Percentiles rank a stretch among this genome's conserved stretches.
Conservation (phyloP, 2,888 invertebrate genomes). For the Anodontia alba region DNA sequence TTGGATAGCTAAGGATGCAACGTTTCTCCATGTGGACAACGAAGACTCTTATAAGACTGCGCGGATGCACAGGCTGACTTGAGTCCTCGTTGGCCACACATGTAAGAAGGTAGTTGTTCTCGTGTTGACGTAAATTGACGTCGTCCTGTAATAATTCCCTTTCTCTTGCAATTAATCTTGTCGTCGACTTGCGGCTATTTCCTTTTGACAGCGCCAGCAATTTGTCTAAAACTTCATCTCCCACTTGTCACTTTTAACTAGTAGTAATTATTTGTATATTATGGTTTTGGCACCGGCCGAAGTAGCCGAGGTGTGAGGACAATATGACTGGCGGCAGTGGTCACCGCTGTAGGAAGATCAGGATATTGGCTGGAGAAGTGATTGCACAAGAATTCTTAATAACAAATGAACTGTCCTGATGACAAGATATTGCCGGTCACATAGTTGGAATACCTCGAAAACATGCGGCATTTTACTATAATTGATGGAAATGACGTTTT, state of each 20-base stretch:
- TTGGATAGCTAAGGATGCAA: too few species aligned
- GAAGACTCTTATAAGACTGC: too few species aligned
- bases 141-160: neutral
- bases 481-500: too few species aligned
- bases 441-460: neutral
- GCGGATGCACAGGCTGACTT: too few species aligned
- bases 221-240: neutral
- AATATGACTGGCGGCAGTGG: neutral
- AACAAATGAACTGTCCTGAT: neutral
- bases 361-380: slow-evolving; percentile 8
- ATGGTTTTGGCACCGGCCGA: slow-evolving; percentile 8
- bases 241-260: slow-evolving; percentile 5
- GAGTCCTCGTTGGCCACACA: too few species aligned
- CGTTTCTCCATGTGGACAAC: too few species aligned
- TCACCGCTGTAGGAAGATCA: neutral
- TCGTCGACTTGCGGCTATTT: neutral
- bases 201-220: neutral
- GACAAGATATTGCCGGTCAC: neutral
- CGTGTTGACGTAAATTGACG: too few species aligned
- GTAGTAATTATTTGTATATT: slow-evolving; percentile 14
- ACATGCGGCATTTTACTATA: neutral
- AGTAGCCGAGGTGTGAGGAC: neutral
- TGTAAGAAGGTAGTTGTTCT: too few species aligned
- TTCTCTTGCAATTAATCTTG: neutral
- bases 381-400: neutral